Evolutionary conservation across 2,888 invertebrate genomes (phyloP), one percentile per base, ranked within the genome.

Genomic region (Oegoconia quadripuncta): DNA sequence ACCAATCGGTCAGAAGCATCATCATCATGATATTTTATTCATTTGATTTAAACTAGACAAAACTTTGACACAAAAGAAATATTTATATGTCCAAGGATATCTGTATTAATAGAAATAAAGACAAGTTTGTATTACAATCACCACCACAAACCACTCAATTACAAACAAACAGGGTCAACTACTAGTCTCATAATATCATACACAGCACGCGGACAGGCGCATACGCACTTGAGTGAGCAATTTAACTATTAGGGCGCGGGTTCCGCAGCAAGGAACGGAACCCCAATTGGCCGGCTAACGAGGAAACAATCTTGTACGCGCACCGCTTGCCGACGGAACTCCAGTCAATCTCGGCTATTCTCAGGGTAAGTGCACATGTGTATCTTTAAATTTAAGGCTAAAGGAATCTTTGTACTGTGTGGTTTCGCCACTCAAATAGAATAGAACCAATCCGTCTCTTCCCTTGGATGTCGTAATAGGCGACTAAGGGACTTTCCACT

Each of bases 231-330:
- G 69, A 71, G 52, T 48, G 58, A 57, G 64, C 74, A 79, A 80
- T 76, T 76, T 62, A 72, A 53, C 72, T 70, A 74, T 72, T 72
- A 70, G 59, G 51, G 63, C 55, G 55, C 61, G 73, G 72, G 78
- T 73, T 70, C 78, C 77, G 72, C 59, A 59, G 63, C 67, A 73
- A 77, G 75, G 81, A 83, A 70, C 80, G 81, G 83, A 81, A 81
- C 83, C 64, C 64, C 78, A 83, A 84, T 86, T 84, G 84, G 65
- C 59, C 52, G 46, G 64, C 67, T 87, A 87, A 87, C 77, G 82
- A 87, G 87, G 87, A 87, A 86, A 86, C 84, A 83, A 84, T 87
- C 86, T 87, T 87, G 86, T 73, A 81, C 86, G 86, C 83, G 83
- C 70, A 67, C 77, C 84, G 81, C 74, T 87, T 83, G 72, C 63